A percentile compares a stretch with the other conserved stretches of the same genome.
These are phyloP conservation scores for Cryptocheilus praepositus DNA, from an alignment of 2,888 invertebrate genomes.

Conservation along the genomic window DNA sequence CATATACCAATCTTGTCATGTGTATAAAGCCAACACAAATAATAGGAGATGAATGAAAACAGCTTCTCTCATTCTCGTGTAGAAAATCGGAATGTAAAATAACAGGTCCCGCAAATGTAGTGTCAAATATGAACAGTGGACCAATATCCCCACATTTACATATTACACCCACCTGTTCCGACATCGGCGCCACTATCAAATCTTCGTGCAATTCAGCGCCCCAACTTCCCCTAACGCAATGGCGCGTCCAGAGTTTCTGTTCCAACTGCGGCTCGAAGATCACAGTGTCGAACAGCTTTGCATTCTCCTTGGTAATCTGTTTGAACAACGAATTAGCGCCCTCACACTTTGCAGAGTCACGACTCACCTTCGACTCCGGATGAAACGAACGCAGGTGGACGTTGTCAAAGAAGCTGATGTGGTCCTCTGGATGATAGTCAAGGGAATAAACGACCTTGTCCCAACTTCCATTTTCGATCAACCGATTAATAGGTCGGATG, in stretches of 20 bases:
- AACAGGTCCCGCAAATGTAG: no score
- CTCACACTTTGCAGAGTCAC: neutral
- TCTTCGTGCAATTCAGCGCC: conserved; percentile 94
- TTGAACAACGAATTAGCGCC: neutral
- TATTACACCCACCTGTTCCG: conserved; percentile 76
- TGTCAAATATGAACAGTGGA: no score
- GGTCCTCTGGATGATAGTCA: conserved; percentile 97
- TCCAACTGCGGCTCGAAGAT: conserved; percentile 89
- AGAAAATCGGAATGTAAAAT: no score
- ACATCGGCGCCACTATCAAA: conserved; percentile 86
- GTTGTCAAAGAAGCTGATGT: conserved; percentile 97
- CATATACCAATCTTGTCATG: no score
- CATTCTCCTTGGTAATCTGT: conserved; percentile 78
- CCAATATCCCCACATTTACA: neutral
- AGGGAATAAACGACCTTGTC: conserved; percentile 92
- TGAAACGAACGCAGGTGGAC: conserved; percentile 85
- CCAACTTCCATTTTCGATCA: conserved; percentile 86
- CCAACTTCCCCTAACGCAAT: conserved; percentile 95
- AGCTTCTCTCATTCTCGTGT: no score
- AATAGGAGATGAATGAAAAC: no score
- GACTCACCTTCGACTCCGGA: conserved; percentile 73
- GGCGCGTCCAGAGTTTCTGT: conserved; percentile 94
- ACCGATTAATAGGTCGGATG: conserved; percentile 89
- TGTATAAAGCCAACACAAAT: no score
- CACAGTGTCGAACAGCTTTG: conserved; percentile 90